A percentile compares a stretch with the other conserved stretches of the same genome.
Conservation (phyloP, 2,888 invertebrate genomes). For the Troides oblongomaculatus region DNA sequence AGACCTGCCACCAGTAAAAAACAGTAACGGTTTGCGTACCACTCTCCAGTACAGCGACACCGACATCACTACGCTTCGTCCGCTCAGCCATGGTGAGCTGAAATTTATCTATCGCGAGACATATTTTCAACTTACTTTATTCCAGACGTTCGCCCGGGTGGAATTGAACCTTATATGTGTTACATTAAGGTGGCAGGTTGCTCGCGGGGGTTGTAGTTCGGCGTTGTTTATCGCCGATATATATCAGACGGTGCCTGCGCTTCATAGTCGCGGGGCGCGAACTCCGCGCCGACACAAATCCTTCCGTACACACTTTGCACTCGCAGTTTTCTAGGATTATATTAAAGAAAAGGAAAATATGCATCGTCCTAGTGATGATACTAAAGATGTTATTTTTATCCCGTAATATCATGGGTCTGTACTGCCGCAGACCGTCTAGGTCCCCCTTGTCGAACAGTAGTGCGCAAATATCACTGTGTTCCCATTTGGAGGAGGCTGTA, state of each 20-base stretch:
- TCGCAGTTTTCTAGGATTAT: conserved; percentile 35
- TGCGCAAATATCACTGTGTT: no score
- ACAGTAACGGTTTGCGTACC: neutral
- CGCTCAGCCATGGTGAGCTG: conserved; percentile 50
- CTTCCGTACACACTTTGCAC: conserved; percentile 54
- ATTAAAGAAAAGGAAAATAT: conserved; percentile 6
- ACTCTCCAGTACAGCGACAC: neutral
- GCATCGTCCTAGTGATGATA: neutral
- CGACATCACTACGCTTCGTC: conserved; percentile 38
- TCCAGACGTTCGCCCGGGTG: conserved; percentile 40
- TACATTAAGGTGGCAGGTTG: conserved; percentile 34
- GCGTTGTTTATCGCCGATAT: conserved; percentile 62
- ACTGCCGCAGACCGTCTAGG: no score
- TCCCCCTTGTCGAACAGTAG: no score
- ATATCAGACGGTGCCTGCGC: conserved; percentile 50
- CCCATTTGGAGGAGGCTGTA: no score
- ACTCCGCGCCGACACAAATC: conserved; percentile 49
- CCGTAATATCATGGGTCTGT: no score
- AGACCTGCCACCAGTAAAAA: no score
- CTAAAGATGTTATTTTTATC: no score
- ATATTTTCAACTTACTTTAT: conserved; percentile 56
- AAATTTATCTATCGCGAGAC: conserved; percentile 52
- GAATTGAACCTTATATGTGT: conserved; percentile 36
- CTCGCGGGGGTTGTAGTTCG: conserved; percentile 31
- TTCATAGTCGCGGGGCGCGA: conserved; percentile 47